Evolutionary conservation across 2,113 vertebrate species (phyloP).

Genomic region (Eudyptes chrysolophus): DNA sequence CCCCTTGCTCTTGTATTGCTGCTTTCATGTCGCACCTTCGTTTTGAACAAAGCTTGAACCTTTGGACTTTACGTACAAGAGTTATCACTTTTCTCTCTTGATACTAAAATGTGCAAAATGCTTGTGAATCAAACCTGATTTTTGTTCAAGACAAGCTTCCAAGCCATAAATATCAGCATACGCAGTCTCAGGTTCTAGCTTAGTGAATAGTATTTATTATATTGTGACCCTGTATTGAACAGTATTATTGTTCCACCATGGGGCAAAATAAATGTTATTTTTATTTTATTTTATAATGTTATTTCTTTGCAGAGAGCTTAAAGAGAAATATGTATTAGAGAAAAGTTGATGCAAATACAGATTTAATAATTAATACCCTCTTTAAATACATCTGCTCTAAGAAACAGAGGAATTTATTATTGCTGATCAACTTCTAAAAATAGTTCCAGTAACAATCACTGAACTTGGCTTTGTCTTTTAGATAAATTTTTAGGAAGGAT

Average conservation of each 20-base stretch:
- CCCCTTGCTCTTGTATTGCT: not conserved
- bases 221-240: not conserved
- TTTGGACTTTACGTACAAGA: not conserved
- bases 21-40: not conserved
- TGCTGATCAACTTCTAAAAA: not conserved
- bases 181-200: not conserved
- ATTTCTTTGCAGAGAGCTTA: not conserved
- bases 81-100: not conserved
- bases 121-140: not conserved
- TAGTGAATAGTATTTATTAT: not conserved
- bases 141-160: not conserved
- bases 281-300: not conserved
- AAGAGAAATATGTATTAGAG: not conserved
- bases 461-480: not conserved
- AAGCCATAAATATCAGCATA: not conserved
- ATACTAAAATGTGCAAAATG: not conserved
- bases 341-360: not conserved
- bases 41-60: not conserved
- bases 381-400: not conserved
- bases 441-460: not conserved
- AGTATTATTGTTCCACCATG: not conserved
- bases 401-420: not conserved
- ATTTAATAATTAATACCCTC: not conserved
- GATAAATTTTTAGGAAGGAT: not conserved
- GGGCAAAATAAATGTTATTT: not conserved